Base-by-base conservation (phyloP, 1,140 invertebrate genomes). In the Hyles euphorbiae region DNA sequence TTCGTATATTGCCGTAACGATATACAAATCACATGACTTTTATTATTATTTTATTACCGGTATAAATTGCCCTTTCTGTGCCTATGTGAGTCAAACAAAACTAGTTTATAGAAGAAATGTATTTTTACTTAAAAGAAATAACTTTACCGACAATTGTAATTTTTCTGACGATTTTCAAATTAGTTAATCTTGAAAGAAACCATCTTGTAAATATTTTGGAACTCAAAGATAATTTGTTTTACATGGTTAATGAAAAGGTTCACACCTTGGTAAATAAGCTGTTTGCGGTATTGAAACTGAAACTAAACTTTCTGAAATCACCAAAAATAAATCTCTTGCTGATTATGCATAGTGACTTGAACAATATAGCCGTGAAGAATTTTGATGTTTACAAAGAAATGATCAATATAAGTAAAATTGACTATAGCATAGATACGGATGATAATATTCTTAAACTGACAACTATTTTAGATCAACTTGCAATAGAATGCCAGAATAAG, bases 191-290 rank as follows among this genome's bases (percentile, higher is more conserved):
- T 2, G 11, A 50, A 33, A 50, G 40, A 40, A 44, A 34, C 32
- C 3, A 47, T 53, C 53, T 60, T 44, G 9, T 56, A 5, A 50
- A 10, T n/a, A 53, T 64, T 46, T 53, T 65, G 49, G 36, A 55
- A 44, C 36, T 46, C 6, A 58, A 58, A 11, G 34, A 48, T 8
- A 61, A 65, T 36, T 34, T 58, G 9, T 55, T 56, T 34, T 34
- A 52, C 6, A 55, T 58, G 47, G 48, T 60, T 46, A 65, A 67
- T 52, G 49, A 61, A 56, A 53, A 60, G 9, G 36, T 63, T 11
- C 66, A 74, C 44, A 53, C n/a, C 32, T 9, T 61, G 3, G 59
- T 68, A 8, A 71, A 74, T 33, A 53, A 64, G 8, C 8, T 68
- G 7, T 74, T 74, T 53, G 46, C 52, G 0, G 4, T 32, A 6